Evolutionary conservation across 2,888 invertebrate genomes (phyloP), one percentile per base, ranked within the genome.

Genomic region (Tenthredo mesomela): DNA sequence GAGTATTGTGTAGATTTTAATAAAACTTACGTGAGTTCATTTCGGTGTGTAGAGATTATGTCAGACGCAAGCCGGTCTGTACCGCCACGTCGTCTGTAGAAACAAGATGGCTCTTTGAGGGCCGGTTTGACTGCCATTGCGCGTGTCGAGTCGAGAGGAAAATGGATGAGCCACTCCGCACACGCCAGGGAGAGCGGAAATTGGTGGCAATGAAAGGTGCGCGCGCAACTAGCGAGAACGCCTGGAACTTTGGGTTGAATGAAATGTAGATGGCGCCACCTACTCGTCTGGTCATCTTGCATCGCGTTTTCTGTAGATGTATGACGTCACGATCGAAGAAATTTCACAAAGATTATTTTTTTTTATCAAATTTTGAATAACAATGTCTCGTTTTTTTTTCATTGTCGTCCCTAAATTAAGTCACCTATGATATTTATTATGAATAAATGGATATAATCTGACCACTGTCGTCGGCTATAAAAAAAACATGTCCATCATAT

Each of bases 81-180:
- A 61, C 88, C 89, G 91, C 91, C 92, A 92, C 92, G 91, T 92
- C 90, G 92, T 88, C 90, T 86, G 80, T 73, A 80, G 86, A 86
- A 90, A 90, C 91, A 92, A 93, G 89, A 93, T 93, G 93, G 93
- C 92, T 89, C 90, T 88, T 87, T 86, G 85, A 33, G 25, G 40
- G 15, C 29, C 37, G 21, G 43, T 40, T 33, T 15, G 2, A 50
- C 47, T 77, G 86, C 88, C 92, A 92, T 92, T 91, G 91, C 92
- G 91, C 91, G 91, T 91, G 91, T 91, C 90, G 88, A 82, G 67
- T 67, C 33, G 18, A 18, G 88, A 89, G 70, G 47, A 92, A 92
- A 91, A 90, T 92, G 90, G 90, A 89, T 89, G 89, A 47, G n/a
- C 85, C 58, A n/a, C 40, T 67, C 82, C 29, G 40, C 37, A 29